Conservation (phyloP, 2,888 invertebrate species). For the Mylabris sibirica region DNA sequence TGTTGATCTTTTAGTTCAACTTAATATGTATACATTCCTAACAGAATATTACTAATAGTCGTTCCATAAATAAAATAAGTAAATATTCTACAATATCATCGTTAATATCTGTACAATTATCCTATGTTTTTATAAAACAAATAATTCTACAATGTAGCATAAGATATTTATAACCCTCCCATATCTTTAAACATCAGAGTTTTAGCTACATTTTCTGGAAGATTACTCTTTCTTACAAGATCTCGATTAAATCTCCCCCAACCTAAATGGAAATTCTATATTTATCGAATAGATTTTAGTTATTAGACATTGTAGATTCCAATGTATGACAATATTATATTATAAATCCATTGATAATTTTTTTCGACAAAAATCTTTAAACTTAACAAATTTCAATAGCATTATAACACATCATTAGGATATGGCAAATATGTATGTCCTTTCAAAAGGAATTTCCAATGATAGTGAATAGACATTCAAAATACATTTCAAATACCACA, state of each 20-base stretch:
- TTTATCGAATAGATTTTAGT: not conserved
- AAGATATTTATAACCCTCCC: not conserved
- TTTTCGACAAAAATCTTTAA: too few species aligned
- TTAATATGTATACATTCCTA: constrained; percentile 20
- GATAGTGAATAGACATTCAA: too few species aligned
- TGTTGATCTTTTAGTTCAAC: constrained; percentile 18
- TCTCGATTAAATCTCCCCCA: not conserved
- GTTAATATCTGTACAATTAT: not conserved
- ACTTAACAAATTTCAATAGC: too few species aligned
- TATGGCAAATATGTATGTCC: too few species aligned
- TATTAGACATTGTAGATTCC: not conserved
- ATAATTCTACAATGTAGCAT: not conserved
- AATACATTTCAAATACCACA: too few species aligned
- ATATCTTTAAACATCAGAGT: not conserved
- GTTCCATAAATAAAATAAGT: not conserved
- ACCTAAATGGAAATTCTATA: not conserved
- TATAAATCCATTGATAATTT: too few species aligned
- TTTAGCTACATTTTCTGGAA: not conserved
- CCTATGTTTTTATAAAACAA: not conserved
- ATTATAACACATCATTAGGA: too few species aligned
- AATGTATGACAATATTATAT: too few species aligned
- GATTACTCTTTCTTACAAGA: not conserved
- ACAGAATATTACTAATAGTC: constrained; percentile 22
- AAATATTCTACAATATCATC: not conserved
- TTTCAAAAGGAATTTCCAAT: too few species aligned